Conservation (phyloP, 2,888 invertebrate genomes). For the Sesia apiformis region DNA sequence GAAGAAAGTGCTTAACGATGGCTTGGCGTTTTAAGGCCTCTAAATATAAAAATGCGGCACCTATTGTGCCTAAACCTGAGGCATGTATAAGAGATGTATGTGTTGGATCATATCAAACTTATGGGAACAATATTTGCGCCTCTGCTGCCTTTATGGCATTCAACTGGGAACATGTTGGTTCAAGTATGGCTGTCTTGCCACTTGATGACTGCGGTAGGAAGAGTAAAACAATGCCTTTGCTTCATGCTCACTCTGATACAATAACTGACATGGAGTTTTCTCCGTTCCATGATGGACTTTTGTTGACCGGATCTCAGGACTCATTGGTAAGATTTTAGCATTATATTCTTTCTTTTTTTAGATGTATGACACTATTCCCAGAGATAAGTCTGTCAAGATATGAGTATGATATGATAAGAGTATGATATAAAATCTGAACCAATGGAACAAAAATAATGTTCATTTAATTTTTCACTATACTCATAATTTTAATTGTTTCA, state of each 20-base stretch:
- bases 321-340: conserved; percentile 75
- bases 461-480: no score
- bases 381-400: no score
- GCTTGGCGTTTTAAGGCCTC: conserved; percentile 98
- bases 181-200: conserved; percentile 91
- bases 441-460: no score
- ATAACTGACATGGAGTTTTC: conserved; percentile 97
- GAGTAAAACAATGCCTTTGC: conserved; percentile 89
- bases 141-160: conserved; percentile 96
- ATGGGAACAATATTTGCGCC: conserved; percentile 95
- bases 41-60: conserved; percentile 98
- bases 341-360: no score
- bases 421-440: no score
- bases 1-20: conserved; percentile 74
- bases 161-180: conserved; percentile 94
- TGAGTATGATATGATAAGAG: no score
- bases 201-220: conserved; percentile 92
- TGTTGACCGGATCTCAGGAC: conserved; percentile 93
- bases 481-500: no score
- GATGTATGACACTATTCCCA: no score
- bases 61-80: conserved; percentile 96
- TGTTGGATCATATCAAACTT: conserved; percentile 94
- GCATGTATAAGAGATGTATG: conserved; percentile 91
- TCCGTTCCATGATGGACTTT: conserved; percentile 93
- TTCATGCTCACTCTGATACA: conserved; percentile 91